A percentile compares a stretch with the other conserved stretches of the same genome.
These are phyloP conservation scores for Cuculus canorus DNA, from an alignment of 2,797 vertebrate genomes.

Conservation along the genomic window DNA sequence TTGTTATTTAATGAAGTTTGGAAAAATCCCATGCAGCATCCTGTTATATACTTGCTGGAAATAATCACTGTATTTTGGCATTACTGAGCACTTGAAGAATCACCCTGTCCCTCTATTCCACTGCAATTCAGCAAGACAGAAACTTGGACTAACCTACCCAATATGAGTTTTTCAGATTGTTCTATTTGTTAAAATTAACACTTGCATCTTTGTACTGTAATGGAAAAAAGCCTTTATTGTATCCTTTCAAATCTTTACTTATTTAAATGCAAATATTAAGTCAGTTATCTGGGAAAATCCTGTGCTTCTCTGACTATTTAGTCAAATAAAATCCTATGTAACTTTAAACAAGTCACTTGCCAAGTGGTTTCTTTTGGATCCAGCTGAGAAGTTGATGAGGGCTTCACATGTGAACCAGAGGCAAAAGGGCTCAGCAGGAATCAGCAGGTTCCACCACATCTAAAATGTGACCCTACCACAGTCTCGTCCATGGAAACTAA, in stretches of 20 bases:
- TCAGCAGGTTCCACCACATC: not conserved
- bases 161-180: not conserved
- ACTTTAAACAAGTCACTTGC: not conserved
- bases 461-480: not conserved
- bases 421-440: not conserved
- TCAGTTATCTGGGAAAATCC: not conserved
- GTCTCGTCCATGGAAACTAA: not conserved
- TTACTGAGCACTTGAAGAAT: not conserved
- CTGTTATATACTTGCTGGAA: not conserved
- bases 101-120: not conserved
- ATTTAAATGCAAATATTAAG: not conserved
- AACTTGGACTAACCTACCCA: not conserved
- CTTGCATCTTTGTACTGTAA: not conserved
- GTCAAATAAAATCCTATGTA: not conserved
- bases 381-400: not conserved
- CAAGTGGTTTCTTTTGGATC: not conserved
- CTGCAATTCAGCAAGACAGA: not conserved
- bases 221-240: not conserved
- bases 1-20: not conserved
- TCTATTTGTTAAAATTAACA: not conserved
- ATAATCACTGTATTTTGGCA: not conserved
- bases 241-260: not conserved
- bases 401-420: not conserved
- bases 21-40: not conserved
- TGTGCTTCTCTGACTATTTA: not conserved